Base-by-base conservation (phyloP, 1,140 invertebrate genomes). In the Diorhabda carinulata region DNA sequence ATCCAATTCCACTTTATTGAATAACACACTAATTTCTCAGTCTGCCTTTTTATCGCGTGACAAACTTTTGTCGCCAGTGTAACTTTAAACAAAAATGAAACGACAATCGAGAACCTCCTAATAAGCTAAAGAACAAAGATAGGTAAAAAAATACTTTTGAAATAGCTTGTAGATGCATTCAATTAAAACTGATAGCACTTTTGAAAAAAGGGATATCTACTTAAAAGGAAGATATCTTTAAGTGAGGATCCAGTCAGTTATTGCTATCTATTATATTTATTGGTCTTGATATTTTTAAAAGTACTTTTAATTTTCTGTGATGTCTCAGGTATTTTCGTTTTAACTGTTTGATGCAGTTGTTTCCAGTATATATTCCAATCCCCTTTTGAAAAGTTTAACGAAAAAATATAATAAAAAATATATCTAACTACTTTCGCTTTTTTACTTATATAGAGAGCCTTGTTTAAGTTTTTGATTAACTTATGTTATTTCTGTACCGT, bases 11-110 rank as follows among this genome's bases (percentile, higher is more conserved):
- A 52, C 8, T 9, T 5, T 5, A 60, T 42, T 7, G 6, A 60
- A 52, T 52, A 52, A 4, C 47, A 52, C 47, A 52, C 59, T 71
- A 71, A 71, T 71, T 67, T 64, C 57, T 58, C 67, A 64, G 66
- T 67, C 62, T 67, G 66, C 7, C 58, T 56, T 60, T 10, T 71
- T 71, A 71, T 71, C 70, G 70, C 66, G 65, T 68, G 70, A 67
- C 70, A 71, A 67, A 59, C 58, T 57, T 66, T 57, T 66, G 70
- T 67, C 70, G 66, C 70, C 65, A 71, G 70, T 58, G 60, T 41
- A 67, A 63, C 64, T 67, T 67, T 61, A 71, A 62, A 70, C 61
- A 70, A 67, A 64, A 59, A 67, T 60, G 45, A 71, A 71, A 63
- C 64, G 66, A 67, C 58, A 58, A 66, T 70, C 66, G 66, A 70